A percentile compares a stretch with the other conserved stretches of the same genome.
These are phyloP conservation scores for Drosophila kurseongensis DNA, from an alignment of 1,140 invertebrate genomes.

Conservation along the genomic window DNA sequence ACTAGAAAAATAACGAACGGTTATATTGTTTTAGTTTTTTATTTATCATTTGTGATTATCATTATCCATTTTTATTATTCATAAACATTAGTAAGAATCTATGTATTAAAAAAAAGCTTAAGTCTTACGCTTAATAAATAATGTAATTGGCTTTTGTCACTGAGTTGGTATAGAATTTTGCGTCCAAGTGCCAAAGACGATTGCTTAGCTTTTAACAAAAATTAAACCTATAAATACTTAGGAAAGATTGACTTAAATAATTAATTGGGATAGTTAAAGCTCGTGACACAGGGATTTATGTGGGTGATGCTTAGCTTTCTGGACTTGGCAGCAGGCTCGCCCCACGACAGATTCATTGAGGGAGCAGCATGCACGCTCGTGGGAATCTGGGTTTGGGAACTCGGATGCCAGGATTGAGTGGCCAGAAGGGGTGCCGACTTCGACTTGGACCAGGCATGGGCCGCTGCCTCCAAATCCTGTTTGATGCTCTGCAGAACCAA, in stretches of 20 bases:
- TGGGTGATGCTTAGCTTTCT: conserved; percentile 59
- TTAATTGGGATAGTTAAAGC: conserved; percentile 56
- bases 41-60: background rate
- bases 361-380: conserved; percentile 40
- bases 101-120: background rate
- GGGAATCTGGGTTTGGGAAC: conserved; percentile 9
- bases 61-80: background rate
- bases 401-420: conserved; percentile 32
- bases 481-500: conserved; percentile 75
- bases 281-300: conserved; percentile 54
- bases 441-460: conserved; percentile 73
- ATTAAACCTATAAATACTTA: background rate
- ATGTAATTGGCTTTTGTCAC: conserved; percentile 48
- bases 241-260: background rate
- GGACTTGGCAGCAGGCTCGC: conserved; percentile 67
- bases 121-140: background rate
- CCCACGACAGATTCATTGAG: conserved; percentile 73
- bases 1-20: too few relatives aligned
- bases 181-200: conserved; percentile 58
- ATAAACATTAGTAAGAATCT: too few relatives aligned
- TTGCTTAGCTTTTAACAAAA: conserved; percentile 31
- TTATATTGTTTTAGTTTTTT: background rate
- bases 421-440: conserved; percentile 25
- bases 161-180: conserved; percentile 61
- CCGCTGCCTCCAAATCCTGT: conserved; percentile 72